phyloP scores from a whole-genome alignment of 2,888 invertebrate genomes.

The Patella depressa region DNA sequence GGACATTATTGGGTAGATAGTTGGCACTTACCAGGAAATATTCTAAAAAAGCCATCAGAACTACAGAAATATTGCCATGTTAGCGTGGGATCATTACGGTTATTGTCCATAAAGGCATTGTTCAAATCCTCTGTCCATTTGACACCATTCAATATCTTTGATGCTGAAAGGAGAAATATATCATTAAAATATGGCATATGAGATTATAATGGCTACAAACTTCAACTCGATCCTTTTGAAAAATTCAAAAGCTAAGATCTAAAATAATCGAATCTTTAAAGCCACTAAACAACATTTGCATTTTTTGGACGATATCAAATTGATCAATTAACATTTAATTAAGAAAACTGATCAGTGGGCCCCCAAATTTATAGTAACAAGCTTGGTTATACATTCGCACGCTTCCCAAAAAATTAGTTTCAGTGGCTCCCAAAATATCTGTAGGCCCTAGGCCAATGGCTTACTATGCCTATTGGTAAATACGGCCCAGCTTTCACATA shows the following conservation, averaged over 20 bases:
- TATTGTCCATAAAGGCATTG: slow-evolving; percentile 86
- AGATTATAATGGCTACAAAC: background rate
- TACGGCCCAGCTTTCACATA: no score
- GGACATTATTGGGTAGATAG: no score
- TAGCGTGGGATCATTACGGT: slow-evolving; percentile 88
- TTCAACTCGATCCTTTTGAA: background rate
- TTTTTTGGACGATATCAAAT: no score
- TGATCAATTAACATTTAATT: no score
- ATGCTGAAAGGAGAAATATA: slow-evolving; percentile 73
- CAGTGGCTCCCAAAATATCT: no score
- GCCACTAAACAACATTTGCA: background rate
- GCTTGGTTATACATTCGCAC: no score
- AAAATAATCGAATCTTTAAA: slow-evolving; percentile 11
- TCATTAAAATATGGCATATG: background rate
- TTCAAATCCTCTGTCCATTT: slow-evolving; percentile 92
- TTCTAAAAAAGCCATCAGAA: slow-evolving; percentile 90
- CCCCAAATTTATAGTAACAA: no score
- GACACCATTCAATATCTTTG: slow-evolving; percentile 90
- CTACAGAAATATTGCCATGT: slow-evolving; percentile 99
- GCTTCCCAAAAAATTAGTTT: no score
- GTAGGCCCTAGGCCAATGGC: no score
- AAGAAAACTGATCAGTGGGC: no score
- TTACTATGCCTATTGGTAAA: no score
- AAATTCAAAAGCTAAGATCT: background rate
- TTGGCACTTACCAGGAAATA: slow-evolving; percentile 85